Evolutionary conservation across 2,888 invertebrate species (phyloP).

Genomic region (Microdon myrmicae): DNA sequence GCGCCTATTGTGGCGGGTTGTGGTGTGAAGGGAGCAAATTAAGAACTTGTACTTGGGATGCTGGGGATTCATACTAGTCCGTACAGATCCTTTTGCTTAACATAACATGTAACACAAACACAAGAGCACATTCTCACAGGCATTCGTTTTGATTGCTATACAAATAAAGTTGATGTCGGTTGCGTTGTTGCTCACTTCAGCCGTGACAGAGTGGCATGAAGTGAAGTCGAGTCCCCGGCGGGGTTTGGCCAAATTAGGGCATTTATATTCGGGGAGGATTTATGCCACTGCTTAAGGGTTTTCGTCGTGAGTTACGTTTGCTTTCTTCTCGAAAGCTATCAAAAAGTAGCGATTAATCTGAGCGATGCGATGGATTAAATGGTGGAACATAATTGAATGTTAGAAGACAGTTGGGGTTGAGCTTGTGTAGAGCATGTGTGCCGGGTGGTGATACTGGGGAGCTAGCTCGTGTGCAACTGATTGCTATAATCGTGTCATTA

Average conservation of each 20-base stretch:
- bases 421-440: background rate
- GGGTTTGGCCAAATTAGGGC: constrained; percentile 42
- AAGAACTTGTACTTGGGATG: constrained; percentile 45
- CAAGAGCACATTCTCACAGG: constrained; percentile 9
- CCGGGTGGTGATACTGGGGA: background rate
- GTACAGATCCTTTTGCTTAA: constrained; percentile 28
- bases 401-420: constrained; percentile 8
- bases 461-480: constrained; percentile 44
- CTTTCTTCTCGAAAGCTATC: constrained; percentile 45
- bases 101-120: no score
- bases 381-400: constrained; percentile 48
- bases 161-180: constrained; percentile 40
- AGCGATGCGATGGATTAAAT: constrained; percentile 49
- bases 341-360: constrained; percentile 52
- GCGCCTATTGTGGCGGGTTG: no score
- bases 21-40: constrained; percentile 40
- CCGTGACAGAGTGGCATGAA: no score
- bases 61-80: constrained; percentile 8
- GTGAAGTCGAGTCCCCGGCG: no score
- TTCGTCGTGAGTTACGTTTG: constrained; percentile 48
- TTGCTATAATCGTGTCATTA: constrained; percentile 48
- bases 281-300: constrained; percentile 50
- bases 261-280: constrained; percentile 51
- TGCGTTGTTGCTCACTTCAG: background rate
- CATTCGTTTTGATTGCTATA: constrained; percentile 39